phyloP scores from a whole-genome alignment of 92 coral and sea anemone genomes.

The Paramuricea clavata region DNA sequence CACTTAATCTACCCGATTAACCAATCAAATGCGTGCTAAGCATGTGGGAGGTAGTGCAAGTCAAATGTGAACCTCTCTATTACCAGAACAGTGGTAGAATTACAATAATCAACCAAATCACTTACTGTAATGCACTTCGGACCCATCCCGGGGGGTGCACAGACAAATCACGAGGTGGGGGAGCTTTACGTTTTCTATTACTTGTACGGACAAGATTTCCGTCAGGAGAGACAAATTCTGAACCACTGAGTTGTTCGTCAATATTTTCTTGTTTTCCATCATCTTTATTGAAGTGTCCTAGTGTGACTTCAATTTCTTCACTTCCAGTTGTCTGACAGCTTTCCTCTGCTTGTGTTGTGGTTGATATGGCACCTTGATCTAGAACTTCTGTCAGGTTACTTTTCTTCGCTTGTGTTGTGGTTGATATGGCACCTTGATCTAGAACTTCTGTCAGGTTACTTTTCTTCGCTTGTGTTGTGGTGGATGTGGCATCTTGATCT shows the following conservation, averaged over 20 bases:
- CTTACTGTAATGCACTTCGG: slow-evolving; percentile 93
- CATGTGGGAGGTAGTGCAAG: no score
- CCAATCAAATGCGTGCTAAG: no score
- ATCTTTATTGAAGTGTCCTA: not conserved
- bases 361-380: not conserved
- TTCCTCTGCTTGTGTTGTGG: slow-evolving; percentile 41
- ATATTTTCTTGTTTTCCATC: not conserved
- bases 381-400: not conserved
- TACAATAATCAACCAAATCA: not conserved
- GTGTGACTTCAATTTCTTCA: not conserved
- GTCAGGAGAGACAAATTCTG: slow-evolving; percentile 29
- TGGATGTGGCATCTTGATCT: not conserved
- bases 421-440: not conserved
- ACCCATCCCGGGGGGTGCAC: slow-evolving; percentile 94
- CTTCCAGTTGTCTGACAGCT: slow-evolving; percentile 48
- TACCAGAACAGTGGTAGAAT: no score
- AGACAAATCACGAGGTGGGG: slow-evolving; percentile 81
- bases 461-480: slow-evolving; percentile 36
- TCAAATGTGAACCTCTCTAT: no score
- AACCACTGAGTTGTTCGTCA: slow-evolving; percentile 29
- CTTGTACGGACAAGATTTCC: slow-evolving; percentile 80
- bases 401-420: slow-evolving; percentile 36
- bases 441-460: not conserved
- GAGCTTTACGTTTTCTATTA: slow-evolving; percentile 96
- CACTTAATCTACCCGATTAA: no score